phyloP scores from a whole-genome alignment of 2,113 vertebrate genomes.

The Siphamia tubifer region DNA sequence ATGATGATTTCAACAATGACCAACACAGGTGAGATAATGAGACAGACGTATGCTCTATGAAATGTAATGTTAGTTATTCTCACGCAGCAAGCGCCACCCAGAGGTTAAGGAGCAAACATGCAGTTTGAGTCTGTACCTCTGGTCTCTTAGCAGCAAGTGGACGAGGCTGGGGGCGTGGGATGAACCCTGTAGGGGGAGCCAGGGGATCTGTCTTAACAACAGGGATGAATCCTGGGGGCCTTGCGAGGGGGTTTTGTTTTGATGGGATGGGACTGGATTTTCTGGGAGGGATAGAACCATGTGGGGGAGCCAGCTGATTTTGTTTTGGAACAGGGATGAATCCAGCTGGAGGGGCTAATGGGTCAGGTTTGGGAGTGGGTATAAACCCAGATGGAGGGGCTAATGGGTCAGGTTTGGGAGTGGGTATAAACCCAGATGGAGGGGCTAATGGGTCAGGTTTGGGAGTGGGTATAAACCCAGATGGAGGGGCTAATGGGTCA shows the following conservation, averaged over 20 bases:
- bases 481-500: conserved; percentile 41
- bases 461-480: conserved; percentile 55
- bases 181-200: conserved; percentile 76
- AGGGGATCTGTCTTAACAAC: conserved; percentile 66
- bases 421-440: conserved; percentile 42
- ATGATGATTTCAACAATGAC: neutral
- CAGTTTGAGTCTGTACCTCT: conserved; percentile 69
- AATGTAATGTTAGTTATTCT: conserved; percentile 1
- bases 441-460: conserved; percentile 39
- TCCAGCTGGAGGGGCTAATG: neutral
- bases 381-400: conserved; percentile 59
- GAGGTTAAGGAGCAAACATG: conserved; percentile 31
- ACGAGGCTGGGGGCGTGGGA: conserved; percentile 61
- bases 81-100: conserved; percentile 35
- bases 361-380: conserved; percentile 30
- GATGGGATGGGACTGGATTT: conserved; percentile 44
- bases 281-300: conserved; percentile 61
- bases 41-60: neutral
- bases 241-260: conserved; percentile 58
- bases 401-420: conserved; percentile 40
- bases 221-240: conserved; percentile 73
- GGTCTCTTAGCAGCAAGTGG: conserved; percentile 51
- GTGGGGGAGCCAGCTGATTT: conserved; percentile 46
- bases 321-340: conserved; percentile 65
- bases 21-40: neutral